Evolutionary conservation across 2,113 vertebrate genomes (phyloP), one percentile per base, ranked within the genome.

Genomic region (Acrocephalus arundinaceus): DNA sequence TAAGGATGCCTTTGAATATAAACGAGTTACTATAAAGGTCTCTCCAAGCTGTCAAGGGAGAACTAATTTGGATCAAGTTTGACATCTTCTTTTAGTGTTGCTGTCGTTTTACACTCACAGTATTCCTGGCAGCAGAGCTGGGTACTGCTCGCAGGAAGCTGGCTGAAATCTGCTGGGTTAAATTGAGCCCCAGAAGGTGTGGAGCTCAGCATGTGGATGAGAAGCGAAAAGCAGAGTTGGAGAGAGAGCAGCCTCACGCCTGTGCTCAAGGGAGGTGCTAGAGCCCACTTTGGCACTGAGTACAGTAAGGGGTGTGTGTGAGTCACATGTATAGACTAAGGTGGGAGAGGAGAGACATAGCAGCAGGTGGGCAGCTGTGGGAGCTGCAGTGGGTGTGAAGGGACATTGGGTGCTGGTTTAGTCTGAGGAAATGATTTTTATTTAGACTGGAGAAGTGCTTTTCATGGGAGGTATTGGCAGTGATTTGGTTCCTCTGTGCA

Each of bases 81-180:
- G 63, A 61, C 31, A n/a, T 25, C 22, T 75, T 49, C 4, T 3
- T 63, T 81, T 76, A 21, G 31, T 62, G 33, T 66, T 96, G 68
- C 82, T 89, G 52, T 49, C 0, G 0, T 73, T 93, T 79, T 37
- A 52, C 22, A 6, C 0, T 1, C 18, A 5, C 12, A 3, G 6
- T 22, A 4, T 62, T 77, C 27, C 51, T 87, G 82, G 51, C 71
- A 80, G 62, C 49, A 35, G 71, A 72, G 31, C 30, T 46, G 22
- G 12, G 43, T 19, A 7, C 78, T 79, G 3, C 58, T 65, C 2
- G 2, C 28, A 70, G 58, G 41, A 43, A 28, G 39, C 28, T 28
- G 51, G 20, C 67, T 83, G 79, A n/a, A 61, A 23, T 48, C 65
- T 63, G 25, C 39, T 72, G 14, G 54, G 54, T 57, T 43, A 67